A percentile compares a stretch with the other conserved stretches of the same genome.
phyloP scores from a whole-genome alignment of 2,797 vertebrate species.

The Brachymystax lenok region DNA sequence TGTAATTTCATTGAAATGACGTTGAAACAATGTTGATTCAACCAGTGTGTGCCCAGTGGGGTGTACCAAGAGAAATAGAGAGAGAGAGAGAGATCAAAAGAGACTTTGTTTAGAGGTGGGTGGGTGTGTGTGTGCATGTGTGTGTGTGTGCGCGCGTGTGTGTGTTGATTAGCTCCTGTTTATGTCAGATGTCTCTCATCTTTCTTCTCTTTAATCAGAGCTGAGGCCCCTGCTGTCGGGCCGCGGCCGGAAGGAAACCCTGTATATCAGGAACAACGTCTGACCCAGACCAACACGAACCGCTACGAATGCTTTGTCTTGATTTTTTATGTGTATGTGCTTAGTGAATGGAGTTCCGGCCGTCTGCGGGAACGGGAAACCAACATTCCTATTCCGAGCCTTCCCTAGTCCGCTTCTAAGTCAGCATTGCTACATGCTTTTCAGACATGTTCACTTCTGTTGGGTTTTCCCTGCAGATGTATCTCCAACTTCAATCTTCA shows the following conservation, averaged over 20 bases:
- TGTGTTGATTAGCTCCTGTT: conserved; percentile 52
- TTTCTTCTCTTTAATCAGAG: conserved; percentile 73
- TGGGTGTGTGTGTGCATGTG: background rate
- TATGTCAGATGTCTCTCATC: conserved; percentile 29
- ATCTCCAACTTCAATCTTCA: conserved; percentile 10
- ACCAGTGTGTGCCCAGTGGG: too few species aligned
- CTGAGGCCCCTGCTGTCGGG: conserved; percentile 37
- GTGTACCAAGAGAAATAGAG: too few species aligned
- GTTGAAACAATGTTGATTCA: too few species aligned
- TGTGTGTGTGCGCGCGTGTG: conserved; percentile 5
- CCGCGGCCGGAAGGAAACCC: conserved; percentile 71
- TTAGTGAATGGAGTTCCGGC: conserved; percentile 13
- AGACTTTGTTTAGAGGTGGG: background rate
- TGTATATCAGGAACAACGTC: conserved; percentile 77
- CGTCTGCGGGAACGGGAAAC: conserved; percentile 45
- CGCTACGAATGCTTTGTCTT: conserved; percentile 28
- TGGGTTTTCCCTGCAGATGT: background rate
- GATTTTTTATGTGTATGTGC: conserved; percentile 15
- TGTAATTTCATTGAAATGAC: too few species aligned
- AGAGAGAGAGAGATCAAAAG: too few species aligned
- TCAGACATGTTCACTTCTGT: too few species aligned
- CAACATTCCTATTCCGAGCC: conserved; percentile 43
- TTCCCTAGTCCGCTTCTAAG: conserved; percentile 43
- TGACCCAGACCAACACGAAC: conserved; percentile 67
- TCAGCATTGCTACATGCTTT: conserved; percentile 35